These are phyloP conservation scores for Drosophila pachea DNA, from an alignment of 1,140 invertebrate genomes.

Conservation along the genomic window DNA sequence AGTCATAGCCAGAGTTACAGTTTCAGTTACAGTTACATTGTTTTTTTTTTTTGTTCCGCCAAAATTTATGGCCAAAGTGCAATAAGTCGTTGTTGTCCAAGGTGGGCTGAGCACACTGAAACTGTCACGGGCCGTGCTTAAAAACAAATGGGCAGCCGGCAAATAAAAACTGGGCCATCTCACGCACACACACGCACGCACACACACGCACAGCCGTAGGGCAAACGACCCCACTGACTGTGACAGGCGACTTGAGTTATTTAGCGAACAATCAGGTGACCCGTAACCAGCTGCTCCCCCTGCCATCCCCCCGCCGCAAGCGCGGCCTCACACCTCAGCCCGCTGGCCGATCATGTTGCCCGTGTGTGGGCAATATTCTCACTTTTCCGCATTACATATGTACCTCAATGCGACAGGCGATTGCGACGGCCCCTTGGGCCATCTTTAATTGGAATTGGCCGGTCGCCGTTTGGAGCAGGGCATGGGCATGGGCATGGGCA, in stretches of 20 bases:
- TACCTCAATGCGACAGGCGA: constrained; percentile 73
- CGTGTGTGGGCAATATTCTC: constrained; percentile 47
- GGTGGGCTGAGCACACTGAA: constrained; percentile 46
- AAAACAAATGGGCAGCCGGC: constrained; percentile 67
- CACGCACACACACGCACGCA: constrained; percentile 48
- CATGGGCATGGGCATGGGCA: background rate
- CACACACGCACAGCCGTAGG: constrained; percentile 20
- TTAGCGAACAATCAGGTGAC: background rate
- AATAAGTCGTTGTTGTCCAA: constrained; percentile 47
- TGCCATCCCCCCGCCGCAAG: background rate
- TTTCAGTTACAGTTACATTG: constrained; percentile 37
- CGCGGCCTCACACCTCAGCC: background rate
- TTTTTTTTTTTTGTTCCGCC: constrained; percentile 38
- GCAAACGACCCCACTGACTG: constrained; percentile 24
- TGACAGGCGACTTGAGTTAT: constrained; percentile 16
- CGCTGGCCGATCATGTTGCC: constrained; percentile 26
- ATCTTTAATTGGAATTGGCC: constrained; percentile 73
- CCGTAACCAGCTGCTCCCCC: no score
- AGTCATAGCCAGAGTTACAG: constrained; percentile 25
- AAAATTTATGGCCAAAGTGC: constrained; percentile 43
- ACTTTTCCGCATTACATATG: constrained; percentile 61
- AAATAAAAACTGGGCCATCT: constrained; percentile 73
- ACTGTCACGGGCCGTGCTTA: constrained; percentile 60
- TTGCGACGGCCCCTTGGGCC: constrained; percentile 66
- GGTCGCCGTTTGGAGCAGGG: constrained; percentile 7